Conservation (phyloP, 2,113 vertebrate genomes). For the Acrocephalus arundinaceus region DNA sequence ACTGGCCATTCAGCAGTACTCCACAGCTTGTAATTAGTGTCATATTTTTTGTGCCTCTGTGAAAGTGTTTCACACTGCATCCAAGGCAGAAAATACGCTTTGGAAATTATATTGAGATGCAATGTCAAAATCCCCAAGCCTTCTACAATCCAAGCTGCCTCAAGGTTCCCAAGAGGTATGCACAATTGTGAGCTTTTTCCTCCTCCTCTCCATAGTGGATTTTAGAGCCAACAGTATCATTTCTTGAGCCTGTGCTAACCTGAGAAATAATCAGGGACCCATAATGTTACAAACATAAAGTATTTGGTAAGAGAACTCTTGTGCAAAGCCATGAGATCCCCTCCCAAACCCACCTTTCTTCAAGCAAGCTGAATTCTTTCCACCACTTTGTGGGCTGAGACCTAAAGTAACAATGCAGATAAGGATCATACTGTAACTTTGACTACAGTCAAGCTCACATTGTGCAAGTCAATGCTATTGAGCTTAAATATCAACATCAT, state of each 20-base stretch:
- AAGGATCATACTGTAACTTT: constrained; percentile 51
- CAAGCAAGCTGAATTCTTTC: constrained; percentile 34
- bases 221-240: background rate
- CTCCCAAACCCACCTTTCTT: constrained; percentile 15
- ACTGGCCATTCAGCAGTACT: background rate
- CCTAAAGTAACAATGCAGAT: constrained; percentile 12
- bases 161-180: background rate
- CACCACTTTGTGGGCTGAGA: background rate
- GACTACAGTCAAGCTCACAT: constrained; percentile 9
- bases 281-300: background rate
- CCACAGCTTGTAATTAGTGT: background rate
- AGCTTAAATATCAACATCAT: background rate
- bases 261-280: background rate
- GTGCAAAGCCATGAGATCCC: background rate
- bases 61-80: background rate
- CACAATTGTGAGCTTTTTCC: background rate
- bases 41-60: background rate
- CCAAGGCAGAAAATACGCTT: background rate
- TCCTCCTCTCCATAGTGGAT: background rate
- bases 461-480: constrained; percentile 13
- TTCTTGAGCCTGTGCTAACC: background rate
- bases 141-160: background rate
- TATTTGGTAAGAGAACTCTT: constrained; percentile 29
- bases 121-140: background rate
- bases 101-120: background rate